Base-by-base conservation (phyloP, 1,140 invertebrate species). In the Oedothorax gibbosus region DNA sequence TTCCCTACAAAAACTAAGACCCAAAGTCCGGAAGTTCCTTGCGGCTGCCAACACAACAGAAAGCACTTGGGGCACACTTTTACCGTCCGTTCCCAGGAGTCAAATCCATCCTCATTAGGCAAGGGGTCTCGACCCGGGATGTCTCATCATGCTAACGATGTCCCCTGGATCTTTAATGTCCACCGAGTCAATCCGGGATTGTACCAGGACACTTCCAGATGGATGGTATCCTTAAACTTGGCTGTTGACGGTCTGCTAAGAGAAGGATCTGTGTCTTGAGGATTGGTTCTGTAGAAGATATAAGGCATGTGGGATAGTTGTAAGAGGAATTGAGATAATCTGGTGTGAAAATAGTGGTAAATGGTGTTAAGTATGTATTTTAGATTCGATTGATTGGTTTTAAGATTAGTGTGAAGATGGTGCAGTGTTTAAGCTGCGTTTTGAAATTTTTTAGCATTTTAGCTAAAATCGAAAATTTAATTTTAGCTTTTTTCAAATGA, bases 71-170 rank as follows among this genome's bases (percentile, higher is more conserved):
- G 62, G 18, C 15, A 64, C 35, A 35, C 35, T 35, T 35, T 35
- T 35, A 35, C 80, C 15, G 49, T 15, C 64, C 82, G 7, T 8
- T 73, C 82, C 53, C 82, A 10, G 53, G 82, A 73, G 82, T 76
- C 50, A 64, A 75, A 84, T 84, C 82, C 57, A 84, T 84, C 64
- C 82, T 84, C 82, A 84, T 84, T 84, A 76, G 60, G 82, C 72
- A 60, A n/a, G 51, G 64, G 21, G 35, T 84, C 51, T 71, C 72
- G 82, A 84, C 82, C 64, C 51, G 60, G 72, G 51, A 84, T 76
- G 35, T 73, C 73, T 84, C 82, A 84, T 84, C 82, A 77, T 64
- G 56, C 82, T 84, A 84, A 84, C 82, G 82, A 84, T 69, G 82
- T 77, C 69, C 35, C 35, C 57, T 65, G 69, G 68, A 73, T 73